Evolutionary conservation across 2,113 vertebrate species (phyloP).

Genomic region (Ptilorrhoa leucosticta): DNA sequence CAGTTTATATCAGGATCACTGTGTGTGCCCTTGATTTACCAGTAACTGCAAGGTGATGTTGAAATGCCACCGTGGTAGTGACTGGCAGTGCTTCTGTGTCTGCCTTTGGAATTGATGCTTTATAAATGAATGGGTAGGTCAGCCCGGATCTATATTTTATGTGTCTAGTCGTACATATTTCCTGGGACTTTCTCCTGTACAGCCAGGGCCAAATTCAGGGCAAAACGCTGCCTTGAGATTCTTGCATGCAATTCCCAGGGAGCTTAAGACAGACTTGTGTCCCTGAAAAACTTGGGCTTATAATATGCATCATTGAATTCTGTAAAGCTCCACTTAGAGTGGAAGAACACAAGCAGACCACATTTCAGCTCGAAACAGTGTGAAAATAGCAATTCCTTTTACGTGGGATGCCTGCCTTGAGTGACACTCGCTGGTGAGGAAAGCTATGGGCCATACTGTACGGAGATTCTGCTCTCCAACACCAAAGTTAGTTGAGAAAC

Average conservation of each 20-base stretch:
- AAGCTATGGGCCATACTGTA: background rate
- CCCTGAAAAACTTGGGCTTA: background rate
- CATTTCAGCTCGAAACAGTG: background rate
- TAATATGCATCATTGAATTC: background rate
- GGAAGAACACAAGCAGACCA: background rate
- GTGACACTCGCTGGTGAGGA: background rate
- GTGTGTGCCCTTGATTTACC: background rate
- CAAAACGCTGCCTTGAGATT: background rate
- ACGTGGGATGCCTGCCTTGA: background rate
- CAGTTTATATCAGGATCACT: background rate
- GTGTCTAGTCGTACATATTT: background rate
- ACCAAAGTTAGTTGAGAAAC: background rate
- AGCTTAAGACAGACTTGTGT: background rate
- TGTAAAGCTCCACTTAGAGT: background rate
- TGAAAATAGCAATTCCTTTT: constrained; percentile 5
- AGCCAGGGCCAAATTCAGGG: background rate
- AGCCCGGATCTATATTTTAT: background rate
- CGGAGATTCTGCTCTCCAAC: background rate
- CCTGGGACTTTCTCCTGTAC: background rate
- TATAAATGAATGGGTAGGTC: background rate
- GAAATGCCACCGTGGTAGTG: background rate
- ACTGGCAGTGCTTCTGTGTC: background rate
- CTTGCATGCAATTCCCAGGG: background rate
- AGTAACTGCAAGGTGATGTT: background rate
- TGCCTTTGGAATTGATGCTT: background rate